Evolutionary conservation across 2,113 vertebrate species (phyloP), one percentile per base, ranked within the genome.

Genomic region (Anthoscopus minutus): DNA sequence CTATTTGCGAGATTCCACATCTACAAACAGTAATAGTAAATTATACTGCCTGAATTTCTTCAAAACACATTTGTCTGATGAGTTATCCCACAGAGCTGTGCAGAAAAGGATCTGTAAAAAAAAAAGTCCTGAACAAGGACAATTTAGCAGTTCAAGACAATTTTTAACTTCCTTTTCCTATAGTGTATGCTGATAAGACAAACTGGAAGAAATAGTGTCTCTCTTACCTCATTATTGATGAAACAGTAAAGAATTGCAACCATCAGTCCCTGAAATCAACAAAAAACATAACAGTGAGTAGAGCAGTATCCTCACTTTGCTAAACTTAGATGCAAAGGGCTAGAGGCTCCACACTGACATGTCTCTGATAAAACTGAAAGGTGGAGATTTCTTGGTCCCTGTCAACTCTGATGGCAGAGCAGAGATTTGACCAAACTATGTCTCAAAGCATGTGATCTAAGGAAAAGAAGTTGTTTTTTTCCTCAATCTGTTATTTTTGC

Each of bases 191-290:
- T 88, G 79, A 76, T 95, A 92, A 81, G 64, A 79, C 86, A 94
- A 90, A 86, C 13, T 73, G 48, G 38, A 89, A 60, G 11, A 74
- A 86, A 33, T 31, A 53, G 54, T 42, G 18, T 91, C 19, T 79
- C 50, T 94, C 98, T 98, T 97, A 99, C 98, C 98, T 99, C 98
- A 33, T 97, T 99, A 97, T 99, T 99, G 96, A 98, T 96, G 96
- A 99, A 99, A 94, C 98, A 99, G 97, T 99, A 99, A 42, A 99
- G 95, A 94, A 99, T 88, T 81, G 98, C 98, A 93, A 99, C 98
- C 97, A 99, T 98, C 93, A 99, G 97, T 62, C 98, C 98, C 98
- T 99, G 94, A 66, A 96, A 97, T 70, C 60, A 96, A 92, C 74
- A 88, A 84, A 93, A 92, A 23, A 0, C 22, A 89, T 60, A 92